A percentile compares a stretch with the other conserved stretches of the same genome.
Conservation (phyloP, 2,888 invertebrate genomes). For the Germaria angustata region DNA sequence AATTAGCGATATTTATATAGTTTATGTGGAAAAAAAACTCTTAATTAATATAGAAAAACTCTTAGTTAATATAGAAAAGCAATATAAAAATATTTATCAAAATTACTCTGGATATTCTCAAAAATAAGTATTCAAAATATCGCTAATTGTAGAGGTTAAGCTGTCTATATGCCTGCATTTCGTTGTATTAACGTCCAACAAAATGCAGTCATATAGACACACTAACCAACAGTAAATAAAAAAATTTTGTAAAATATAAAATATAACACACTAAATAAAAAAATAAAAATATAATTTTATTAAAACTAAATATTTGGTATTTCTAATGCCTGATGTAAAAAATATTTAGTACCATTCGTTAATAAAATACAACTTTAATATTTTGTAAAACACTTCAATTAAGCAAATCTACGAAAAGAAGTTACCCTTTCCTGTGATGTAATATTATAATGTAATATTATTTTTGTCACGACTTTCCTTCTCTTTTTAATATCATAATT, state of each 20-base stretch:
- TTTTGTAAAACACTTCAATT: background rate
- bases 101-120: too few species aligned
- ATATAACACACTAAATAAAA: too few species aligned
- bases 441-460: background rate
- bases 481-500: background rate
- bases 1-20: too few species aligned
- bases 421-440: background rate
- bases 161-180: too few species aligned
- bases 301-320: constrained; percentile 18
- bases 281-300: background rate
- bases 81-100: too few species aligned
- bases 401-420: background rate
- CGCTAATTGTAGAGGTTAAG: too few species aligned
- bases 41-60: background rate
- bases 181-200: too few species aligned
- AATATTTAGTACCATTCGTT: background rate
- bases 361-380: background rate
- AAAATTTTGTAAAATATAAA: too few species aligned
- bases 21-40: background rate
- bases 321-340: background rate
- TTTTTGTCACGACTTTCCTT: background rate
- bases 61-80: too few species aligned
- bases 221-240: too few species aligned
- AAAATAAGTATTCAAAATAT: too few species aligned
- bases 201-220: too few species aligned